These are phyloP conservation scores for Mus caroli DNA, from an alignment of 2,797 vertebrate species.

Conservation along the genomic window DNA sequence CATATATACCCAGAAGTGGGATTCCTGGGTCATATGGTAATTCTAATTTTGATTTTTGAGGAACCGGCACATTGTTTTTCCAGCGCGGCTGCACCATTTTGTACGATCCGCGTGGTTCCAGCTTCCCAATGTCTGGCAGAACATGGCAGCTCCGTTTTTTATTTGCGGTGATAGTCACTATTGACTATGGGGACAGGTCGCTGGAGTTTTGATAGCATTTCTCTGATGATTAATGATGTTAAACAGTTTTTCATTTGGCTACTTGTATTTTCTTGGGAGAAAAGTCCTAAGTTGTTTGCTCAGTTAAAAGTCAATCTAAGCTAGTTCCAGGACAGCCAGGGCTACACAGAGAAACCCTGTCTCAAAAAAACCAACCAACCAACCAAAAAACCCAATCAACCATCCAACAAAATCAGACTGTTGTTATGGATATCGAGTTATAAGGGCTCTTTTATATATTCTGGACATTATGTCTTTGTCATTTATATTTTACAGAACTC, in stretches of 20 bases:
- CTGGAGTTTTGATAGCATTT: conserved; percentile 43
- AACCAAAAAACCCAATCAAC: neutral
- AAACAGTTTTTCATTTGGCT: conserved; percentile 2
- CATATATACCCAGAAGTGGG: neutral
- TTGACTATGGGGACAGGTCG: neutral
- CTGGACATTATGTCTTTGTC: neutral
- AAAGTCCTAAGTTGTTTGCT: conserved; percentile 15
- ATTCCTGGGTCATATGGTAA: conserved; percentile 10
- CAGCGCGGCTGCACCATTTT: neutral
- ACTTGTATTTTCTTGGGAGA: conserved; percentile 51
- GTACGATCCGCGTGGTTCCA: neutral
- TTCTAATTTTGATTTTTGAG: conserved; percentile 49
- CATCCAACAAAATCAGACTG: neutral
- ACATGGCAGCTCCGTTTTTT: neutral
- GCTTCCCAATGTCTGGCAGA: neutral
- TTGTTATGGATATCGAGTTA: conserved; percentile 7
- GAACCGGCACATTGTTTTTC: neutral
- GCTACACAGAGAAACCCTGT: neutral
- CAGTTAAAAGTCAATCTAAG: conserved; percentile 42
- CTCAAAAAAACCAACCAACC: neutral
- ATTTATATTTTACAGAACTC: neutral
- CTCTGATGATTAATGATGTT: neutral
- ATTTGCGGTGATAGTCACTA: conserved; percentile 19
- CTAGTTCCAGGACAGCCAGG: neutral
- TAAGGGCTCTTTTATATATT: conserved; percentile 1